Evolutionary conservation across 2,113 vertebrate species (phyloP).

Genomic region (Asarcornis scutulata): DNA sequence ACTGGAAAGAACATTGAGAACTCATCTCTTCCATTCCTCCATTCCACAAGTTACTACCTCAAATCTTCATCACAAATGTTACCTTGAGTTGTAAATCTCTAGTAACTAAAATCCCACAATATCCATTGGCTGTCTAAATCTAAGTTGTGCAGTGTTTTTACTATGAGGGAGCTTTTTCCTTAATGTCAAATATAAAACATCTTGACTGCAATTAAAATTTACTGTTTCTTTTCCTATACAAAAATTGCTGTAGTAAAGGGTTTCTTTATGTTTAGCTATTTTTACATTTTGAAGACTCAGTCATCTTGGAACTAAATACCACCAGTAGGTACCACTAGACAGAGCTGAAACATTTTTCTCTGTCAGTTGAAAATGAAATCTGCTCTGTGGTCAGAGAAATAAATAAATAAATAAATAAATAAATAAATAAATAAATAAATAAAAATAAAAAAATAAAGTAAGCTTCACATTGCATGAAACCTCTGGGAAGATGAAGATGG

Average conservation of each 20-base stretch:
- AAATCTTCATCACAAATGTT: background rate
- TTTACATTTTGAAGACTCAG: background rate
- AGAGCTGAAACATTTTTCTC: background rate
- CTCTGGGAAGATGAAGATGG: accelerated
- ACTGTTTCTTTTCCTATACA: background rate
- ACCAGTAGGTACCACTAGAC: background rate
- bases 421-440: too few species aligned
- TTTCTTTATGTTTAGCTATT: background rate
- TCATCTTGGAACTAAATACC: background rate
- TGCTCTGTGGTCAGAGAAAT: background rate
- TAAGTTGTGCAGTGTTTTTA: background rate
- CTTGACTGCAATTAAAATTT: background rate
- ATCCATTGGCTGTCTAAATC: background rate
- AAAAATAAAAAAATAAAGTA: background rate
- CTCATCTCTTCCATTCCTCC: background rate
- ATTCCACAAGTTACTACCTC: background rate
- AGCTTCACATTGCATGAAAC: background rate
- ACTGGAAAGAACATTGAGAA: background rate
- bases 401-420: too few species aligned
- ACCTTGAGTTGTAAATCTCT: background rate
- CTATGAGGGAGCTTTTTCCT: background rate
- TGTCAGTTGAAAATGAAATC: background rate
- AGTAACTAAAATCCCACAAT: background rate
- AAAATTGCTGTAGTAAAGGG: background rate
- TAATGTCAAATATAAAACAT: background rate